phyloP scores from a whole-genome alignment of 2,113 vertebrate genomes.

The Chunga burmeisteri region DNA sequence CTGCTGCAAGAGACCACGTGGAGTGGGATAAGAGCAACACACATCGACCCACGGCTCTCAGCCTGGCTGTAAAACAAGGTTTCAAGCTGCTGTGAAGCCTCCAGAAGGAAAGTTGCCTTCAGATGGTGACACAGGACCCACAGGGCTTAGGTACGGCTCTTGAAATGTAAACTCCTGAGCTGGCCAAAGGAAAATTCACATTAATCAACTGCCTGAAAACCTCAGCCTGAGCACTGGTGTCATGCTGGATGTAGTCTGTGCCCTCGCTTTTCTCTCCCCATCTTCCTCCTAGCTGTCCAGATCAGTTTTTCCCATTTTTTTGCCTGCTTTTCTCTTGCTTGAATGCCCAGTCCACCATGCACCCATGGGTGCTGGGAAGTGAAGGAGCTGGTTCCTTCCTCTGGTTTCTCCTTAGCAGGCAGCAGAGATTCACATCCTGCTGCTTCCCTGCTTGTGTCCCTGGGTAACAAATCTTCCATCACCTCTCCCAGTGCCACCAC shows the following conservation, averaged over 20 bases:
- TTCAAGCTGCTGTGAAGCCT: background rate
- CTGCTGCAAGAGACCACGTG: background rate
- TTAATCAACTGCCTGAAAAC: background rate
- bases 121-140: background rate
- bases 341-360: rapidly evolving
- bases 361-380: background rate
- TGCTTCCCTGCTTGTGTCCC: background rate
- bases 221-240: background rate
- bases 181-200: background rate
- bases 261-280: background rate
- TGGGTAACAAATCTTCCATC: background rate
- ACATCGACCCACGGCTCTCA: background rate
- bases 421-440: background rate
- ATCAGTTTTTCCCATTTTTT: background rate
- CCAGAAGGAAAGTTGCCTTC: background rate
- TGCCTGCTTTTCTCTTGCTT: background rate
- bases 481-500: background rate
- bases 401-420: background rate
- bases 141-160: background rate
- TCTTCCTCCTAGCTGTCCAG: background rate
- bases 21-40: too few relatives aligned
- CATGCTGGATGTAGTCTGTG: background rate
- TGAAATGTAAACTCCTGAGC: background rate
- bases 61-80: background rate
- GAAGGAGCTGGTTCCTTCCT: background rate